Evolutionary conservation across 2,113 vertebrate species (phyloP).

Genomic region (Rhea americana): DNA sequence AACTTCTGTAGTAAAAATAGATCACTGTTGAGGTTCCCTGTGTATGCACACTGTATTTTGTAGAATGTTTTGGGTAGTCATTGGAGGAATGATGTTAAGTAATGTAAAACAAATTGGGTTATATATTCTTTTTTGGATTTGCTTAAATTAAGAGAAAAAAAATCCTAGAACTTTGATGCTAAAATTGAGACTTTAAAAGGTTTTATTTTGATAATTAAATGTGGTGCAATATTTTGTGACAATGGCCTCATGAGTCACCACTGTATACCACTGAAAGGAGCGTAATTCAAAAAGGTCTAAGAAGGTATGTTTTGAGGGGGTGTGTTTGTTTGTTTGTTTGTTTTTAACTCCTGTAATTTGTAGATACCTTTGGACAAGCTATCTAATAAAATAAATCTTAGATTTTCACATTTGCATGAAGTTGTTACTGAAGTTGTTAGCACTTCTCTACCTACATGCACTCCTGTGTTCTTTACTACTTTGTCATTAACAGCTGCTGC

Average conservation of each 20-base stretch:
- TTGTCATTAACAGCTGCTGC: slow-evolving; percentile 10
- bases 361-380: not conserved
- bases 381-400: not conserved
- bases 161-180: not conserved
- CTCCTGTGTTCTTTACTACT: not conserved
- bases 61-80: not conserved
- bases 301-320: too few species aligned
- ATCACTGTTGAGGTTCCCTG: not conserved
- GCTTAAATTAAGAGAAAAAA: not conserved
- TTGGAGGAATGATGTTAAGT: not conserved
- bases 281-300: not conserved
- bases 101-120: not conserved
- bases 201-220: not conserved
- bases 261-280: not conserved
- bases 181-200: not conserved
- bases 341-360: not conserved
- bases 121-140: not conserved
- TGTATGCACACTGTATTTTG: not conserved
- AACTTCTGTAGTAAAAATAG: not conserved
- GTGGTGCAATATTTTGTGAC: not conserved
- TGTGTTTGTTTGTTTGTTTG: too few species aligned
- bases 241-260: not conserved
- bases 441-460: not conserved
- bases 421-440: not conserved
- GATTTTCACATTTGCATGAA: not conserved